Evolutionary conservation across 2,888 invertebrate genomes (phyloP), one percentile per base, ranked within the genome.

Genomic region (Galeruca laticollis): DNA sequence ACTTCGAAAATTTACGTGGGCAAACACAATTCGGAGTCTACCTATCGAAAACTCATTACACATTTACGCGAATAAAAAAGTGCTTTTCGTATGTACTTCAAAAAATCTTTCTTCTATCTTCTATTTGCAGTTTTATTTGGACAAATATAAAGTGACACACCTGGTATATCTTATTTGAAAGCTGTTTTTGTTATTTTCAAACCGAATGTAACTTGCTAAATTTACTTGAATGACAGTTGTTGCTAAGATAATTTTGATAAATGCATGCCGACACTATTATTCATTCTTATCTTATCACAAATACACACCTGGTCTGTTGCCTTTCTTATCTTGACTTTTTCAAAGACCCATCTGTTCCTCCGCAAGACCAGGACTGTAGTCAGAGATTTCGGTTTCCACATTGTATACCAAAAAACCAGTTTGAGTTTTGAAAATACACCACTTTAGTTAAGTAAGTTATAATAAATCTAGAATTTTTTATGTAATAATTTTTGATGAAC

Each of bases 231-330:
- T 26, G 63, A 54, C 54, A 62, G 52, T 35, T 62, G 43, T 43
- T 43, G 52, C 62, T 13, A 52, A 26, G 37, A 51, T 62, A 20
- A 20, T 51, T 52, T 51, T 62, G 37, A 20, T 26, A 54, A 63
- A 63, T n/a, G 33, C 54, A 11, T 63, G 40, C 54, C 52, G 54
- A 40, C 21, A 49, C 57, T 57, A 56, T 54, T 37, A 56, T 54
- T n/a, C 26, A n/a, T 10, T 20, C 18, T 66, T 60, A 67, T 67
- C 60, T 67, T 59, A 67, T 67, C 66, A n/a, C 31, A 20, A 37
- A 26, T 37, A 43, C 60, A 33, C 35, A 47, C 66, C 60, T 60
- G 40, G 47, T 60, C 51, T 49, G 57, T 37, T 49, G 47, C 51
- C 60, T 33, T 52, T 51, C 37, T 66, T 66, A 66, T 66, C 66